These are phyloP conservation scores for Cydia fagiglandana DNA, from an alignment of 1,140 invertebrate species.

Conservation along the genomic window DNA sequence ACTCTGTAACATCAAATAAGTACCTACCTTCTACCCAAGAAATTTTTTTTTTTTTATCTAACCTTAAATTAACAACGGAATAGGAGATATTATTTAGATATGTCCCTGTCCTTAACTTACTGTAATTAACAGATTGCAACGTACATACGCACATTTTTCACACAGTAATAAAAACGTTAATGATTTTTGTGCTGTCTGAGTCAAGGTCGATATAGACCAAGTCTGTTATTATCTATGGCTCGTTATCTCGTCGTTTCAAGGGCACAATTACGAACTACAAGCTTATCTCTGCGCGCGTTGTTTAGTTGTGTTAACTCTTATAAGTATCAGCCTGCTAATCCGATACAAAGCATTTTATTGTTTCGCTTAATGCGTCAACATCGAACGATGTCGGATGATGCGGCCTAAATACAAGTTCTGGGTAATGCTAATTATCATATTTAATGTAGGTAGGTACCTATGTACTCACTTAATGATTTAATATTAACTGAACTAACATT, in stretches of 20 bases:
- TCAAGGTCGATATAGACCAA: slow-evolving; percentile 35
- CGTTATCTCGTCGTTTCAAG: slow-evolving; percentile 38
- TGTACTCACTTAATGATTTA: too few species aligned
- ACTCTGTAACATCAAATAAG: neutral
- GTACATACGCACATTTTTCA: slow-evolving; percentile 8
- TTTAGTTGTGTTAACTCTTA: slow-evolving; percentile 3
- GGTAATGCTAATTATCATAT: neutral
- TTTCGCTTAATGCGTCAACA: slow-evolving; percentile 13
- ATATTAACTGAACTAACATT: too few species aligned
- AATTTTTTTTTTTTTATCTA: neutral
- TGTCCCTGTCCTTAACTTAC: neutral
- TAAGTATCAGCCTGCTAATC: slow-evolving; percentile 10
- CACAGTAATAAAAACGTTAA: slow-evolving; percentile 27
- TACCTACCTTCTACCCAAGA: too few species aligned
- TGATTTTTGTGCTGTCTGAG: slow-evolving; percentile 34
- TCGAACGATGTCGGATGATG: slow-evolving; percentile 17
- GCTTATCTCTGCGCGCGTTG: slow-evolving; percentile 26
- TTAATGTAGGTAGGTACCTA: neutral
- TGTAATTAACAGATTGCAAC: slow-evolving; percentile 2
- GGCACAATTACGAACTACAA: slow-evolving; percentile 33
- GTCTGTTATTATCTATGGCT: slow-evolving; percentile 36
- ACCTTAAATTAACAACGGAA: neutral
- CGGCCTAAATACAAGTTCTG: slow-evolving; percentile 1
- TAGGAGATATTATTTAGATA: neutral
- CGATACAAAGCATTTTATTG: slow-evolving; percentile 22